Conservation (phyloP, 2,888 invertebrate species). For the Epistrophe eligans region DNA sequence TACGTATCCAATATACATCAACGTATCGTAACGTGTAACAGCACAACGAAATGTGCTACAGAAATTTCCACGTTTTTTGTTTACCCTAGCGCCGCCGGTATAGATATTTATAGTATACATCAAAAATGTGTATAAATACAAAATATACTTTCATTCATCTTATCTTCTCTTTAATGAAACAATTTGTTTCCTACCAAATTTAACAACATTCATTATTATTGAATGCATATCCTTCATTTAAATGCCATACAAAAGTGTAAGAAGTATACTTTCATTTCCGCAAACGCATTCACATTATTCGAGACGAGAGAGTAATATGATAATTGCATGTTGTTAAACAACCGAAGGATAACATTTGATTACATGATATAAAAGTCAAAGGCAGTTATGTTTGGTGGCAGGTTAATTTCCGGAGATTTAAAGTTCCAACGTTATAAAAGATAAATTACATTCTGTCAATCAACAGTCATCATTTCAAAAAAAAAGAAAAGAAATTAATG, state of each 20-base stretch:
- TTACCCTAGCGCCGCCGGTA: too few relatives aligned
- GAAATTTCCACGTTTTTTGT: too few relatives aligned
- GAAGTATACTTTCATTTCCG: slow-evolving; percentile 12
- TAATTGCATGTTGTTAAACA: slow-evolving; percentile 17
- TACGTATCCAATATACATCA: too few relatives aligned
- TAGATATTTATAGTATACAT: too few relatives aligned
- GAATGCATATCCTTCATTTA: background rate
- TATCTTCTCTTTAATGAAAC: background rate
- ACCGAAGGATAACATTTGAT: slow-evolving; percentile 2
- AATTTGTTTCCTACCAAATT: background rate
- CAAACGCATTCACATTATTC: background rate
- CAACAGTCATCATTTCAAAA: background rate
- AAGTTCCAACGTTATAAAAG: background rate
- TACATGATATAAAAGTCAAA: background rate
- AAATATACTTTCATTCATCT: too few relatives aligned
- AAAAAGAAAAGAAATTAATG: too few relatives aligned
- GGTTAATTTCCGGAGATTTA: background rate
- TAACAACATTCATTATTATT: background rate
- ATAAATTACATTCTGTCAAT: background rate
- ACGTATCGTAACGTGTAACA: too few relatives aligned
- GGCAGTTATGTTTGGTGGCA: background rate
- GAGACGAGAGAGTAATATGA: background rate
- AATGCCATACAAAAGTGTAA: background rate
- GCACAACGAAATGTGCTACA: too few relatives aligned
- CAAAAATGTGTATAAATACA: too few relatives aligned